Base-by-base conservation (phyloP, 2,113 vertebrate species). In the Chascanopsetta lugubris region DNA sequence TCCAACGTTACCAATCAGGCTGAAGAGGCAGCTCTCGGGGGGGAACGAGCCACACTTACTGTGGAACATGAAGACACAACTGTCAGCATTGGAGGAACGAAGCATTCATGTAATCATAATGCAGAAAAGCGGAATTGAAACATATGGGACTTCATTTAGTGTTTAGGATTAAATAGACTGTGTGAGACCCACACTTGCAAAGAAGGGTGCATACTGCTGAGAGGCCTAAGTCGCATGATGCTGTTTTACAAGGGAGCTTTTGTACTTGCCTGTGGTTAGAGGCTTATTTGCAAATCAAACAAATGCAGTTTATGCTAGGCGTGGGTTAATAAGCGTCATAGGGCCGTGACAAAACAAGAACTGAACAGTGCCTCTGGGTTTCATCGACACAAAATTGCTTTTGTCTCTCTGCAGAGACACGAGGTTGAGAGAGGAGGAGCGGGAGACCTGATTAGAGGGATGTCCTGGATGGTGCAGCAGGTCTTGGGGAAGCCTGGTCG, bases 1-100 rank as follows among this genome's bases (percentile, higher is more conserved):
- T 83, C 95, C 96, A 30, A 96, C 76, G 51, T 97, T 97, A 54
- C 95, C 94, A 45, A 97, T 95, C 77, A 97, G 92, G 80, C 96
- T 97, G 92, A 97, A 96, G 81, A 97, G 90, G 69, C 96, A 97
- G 88, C 96, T 97, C 85, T 97, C 96, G 3, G 96, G 96, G 70
- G 96, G 95, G 68, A 84, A 96, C 4, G 94, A 95, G 58, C 96
- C 96, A 66, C 95, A 97, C 87, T 96, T 97, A 92, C 96, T 97
- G 87, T 5, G 77, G 25, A 61, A 61, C 11, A 78, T 2, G 2
- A 9, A 67, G 18, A 61, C 24, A 85, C 21, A 60, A 18, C 6
- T 29, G 0, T 74, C 12, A 61, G 17, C 22, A 29, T 71, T n/a
- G 34, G 10, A 51, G 12, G 7, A 5, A 51, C n/a, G 17, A 36